Evolutionary conservation across 2,888 invertebrate genomes (phyloP), one percentile per base, ranked within the genome.

Genomic region (Hermaeophaga mercurialis): DNA sequence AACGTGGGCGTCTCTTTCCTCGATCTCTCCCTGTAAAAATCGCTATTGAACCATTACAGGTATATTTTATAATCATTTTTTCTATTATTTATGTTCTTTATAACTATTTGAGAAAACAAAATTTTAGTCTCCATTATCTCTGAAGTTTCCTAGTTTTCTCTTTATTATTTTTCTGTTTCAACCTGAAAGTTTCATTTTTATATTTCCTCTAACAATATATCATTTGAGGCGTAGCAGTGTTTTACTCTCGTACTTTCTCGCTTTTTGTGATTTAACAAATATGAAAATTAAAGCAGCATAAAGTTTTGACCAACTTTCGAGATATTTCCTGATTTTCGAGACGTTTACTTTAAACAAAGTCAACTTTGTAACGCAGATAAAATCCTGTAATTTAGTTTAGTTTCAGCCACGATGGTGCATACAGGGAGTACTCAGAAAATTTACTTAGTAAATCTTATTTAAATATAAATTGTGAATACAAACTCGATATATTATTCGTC

Each of bases 261-360:
- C 36, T 15, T 34, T 34, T 36, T 36, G 36, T 17, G 17, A 48
- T 26, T 48, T 39, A 56, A 56, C 59, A 56, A 59, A 57, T 54
- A 57, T 55, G 57, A 57, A 60, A 63, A 58, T 58, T 58, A 56
- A 60, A 55, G 45, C 52, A 36, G 58, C 48, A 48, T 46, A 55
- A 57, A 54, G 53, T 59, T 58, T 48, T 53, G 24, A 48, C 22
- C 28, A 59, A 65, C 58, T 66, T 59, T 47, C 41, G 18, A 59
- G 54, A 59, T 61, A 62, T 54, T 56, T 62, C 45, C 54, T 59
- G 56, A 62, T 62, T 57, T 62, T 48, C 55, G 28, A 55, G 62
- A 63, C 59, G 56, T 66, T 63, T 58, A 63, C 62, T 57, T 53
- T 55, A 60, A 59, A 57, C 45, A 48, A 46, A 60, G 60, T 59